Conservation (phyloP, 2,888 invertebrate species). For the Achlya flavicornis region DNA sequence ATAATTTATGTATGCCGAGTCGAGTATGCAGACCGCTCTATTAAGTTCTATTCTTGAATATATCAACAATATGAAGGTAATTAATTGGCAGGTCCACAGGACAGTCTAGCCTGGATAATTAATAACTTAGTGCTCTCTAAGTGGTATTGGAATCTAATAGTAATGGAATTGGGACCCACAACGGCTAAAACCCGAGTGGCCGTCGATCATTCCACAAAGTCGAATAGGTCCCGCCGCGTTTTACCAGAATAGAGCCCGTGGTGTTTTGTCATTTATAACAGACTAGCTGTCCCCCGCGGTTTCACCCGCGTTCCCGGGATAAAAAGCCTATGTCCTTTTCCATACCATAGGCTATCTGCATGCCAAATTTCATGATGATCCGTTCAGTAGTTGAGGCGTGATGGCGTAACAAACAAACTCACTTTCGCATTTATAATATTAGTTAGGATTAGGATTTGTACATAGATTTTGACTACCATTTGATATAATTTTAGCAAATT, state of each 20-base stretch:
- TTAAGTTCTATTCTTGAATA: neutral
- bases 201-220: slow-evolving; percentile 8
- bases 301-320: too few relatives aligned
- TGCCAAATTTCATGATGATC: too few relatives aligned
- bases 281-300: too few relatives aligned
- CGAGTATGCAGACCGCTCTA: too few relatives aligned
- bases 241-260: neutral
- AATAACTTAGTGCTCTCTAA: slow-evolving; percentile 22
- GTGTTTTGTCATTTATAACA: neutral
- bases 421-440: too few relatives aligned
- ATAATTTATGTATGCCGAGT: neutral
- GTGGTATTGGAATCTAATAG: slow-evolving; percentile 15
- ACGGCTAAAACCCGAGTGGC: neutral
- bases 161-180: neutral
- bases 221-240: neutral
- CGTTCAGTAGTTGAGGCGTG: too few relatives aligned
- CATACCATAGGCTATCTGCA: too few relatives aligned
- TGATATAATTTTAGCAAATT: neutral
- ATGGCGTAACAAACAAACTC: too few relatives aligned
- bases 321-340: too few relatives aligned
- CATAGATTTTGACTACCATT: neutral
- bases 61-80: neutral
- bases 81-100: slow-evolving; percentile 1
- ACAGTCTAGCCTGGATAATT: slow-evolving; percentile 20
- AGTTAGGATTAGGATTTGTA: too few relatives aligned